phyloP scores from a whole-genome alignment of 2,888 invertebrate species.

The Zaprionus lineosus region DNA sequence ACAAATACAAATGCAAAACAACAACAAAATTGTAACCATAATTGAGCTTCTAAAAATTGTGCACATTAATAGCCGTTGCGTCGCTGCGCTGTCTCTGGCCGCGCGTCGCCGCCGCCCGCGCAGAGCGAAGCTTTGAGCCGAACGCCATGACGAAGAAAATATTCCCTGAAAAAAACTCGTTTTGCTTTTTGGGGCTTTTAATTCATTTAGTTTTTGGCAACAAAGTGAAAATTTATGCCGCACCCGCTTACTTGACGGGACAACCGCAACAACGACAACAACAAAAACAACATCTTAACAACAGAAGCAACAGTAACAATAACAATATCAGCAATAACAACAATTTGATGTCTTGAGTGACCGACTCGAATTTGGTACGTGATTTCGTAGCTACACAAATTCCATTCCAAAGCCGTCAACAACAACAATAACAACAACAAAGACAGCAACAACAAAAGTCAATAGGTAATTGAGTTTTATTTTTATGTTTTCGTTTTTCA shows the following conservation, averaged over 20 bases:
- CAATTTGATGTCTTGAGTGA: conserved; percentile 23
- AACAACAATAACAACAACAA: conserved; percentile 28
- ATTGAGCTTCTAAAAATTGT: conserved; percentile 63
- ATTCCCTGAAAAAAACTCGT: conserved; percentile 59
- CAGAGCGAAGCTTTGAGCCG: conserved; percentile 3
- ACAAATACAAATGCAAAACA: conserved; percentile 18
- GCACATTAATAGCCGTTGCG: conserved; percentile 49
- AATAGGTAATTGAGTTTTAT: conserved; percentile 59
- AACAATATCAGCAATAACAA: conserved; percentile 14
- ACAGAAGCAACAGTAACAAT: conserved; percentile 27
- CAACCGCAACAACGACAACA: conserved; percentile 19
- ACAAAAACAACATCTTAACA: no score
- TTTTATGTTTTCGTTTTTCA: conserved; percentile 53
- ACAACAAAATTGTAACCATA: conserved; percentile 54
- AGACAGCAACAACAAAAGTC: conserved; percentile 26
- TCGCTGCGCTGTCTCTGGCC: conserved; percentile 9
- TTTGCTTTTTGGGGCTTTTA: conserved; percentile 31
- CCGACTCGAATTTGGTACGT: conserved; percentile 43
- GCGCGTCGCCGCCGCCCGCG: conserved; percentile 8
- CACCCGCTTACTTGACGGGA: conserved; percentile 57
- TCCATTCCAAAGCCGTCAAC: conserved; percentile 48
- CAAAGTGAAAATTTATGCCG: conserved; percentile 67
- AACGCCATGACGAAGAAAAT: conserved; percentile 54
- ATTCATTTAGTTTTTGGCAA: conserved; percentile 56
- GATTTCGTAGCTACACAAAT: conserved; percentile 58